phyloP scores from a whole-genome alignment of 2,797 vertebrate species.

The Pangasius krempfi region DNA sequence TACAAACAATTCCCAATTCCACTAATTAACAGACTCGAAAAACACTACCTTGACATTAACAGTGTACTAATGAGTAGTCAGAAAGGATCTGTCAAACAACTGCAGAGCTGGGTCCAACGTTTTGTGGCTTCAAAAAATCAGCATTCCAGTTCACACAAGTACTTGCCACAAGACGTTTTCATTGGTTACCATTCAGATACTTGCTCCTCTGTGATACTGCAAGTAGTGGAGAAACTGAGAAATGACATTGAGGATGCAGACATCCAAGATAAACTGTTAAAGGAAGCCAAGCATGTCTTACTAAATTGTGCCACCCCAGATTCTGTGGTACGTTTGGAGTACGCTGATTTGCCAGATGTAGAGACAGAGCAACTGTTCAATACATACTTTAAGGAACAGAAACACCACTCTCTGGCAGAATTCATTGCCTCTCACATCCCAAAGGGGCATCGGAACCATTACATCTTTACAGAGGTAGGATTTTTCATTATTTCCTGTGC shows the following conservation, averaged over 20 bases:
- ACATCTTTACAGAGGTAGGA: slow-evolving; percentile 86
- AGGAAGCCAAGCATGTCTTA: slow-evolving; percentile 78
- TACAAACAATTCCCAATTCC: slow-evolving; percentile 93
- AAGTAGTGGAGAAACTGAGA: slow-evolving; percentile 74
- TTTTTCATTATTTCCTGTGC: neutral
- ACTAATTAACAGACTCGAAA: slow-evolving; percentile 95
- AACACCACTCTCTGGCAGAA: slow-evolving; percentile 82
- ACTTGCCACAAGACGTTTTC: slow-evolving; percentile 83
- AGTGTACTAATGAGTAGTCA: slow-evolving; percentile 81
- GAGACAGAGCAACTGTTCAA: slow-evolving; percentile 66
- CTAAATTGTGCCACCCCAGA: slow-evolving; percentile 93
- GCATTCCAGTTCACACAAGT: slow-evolving; percentile 67
- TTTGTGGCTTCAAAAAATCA: slow-evolving; percentile 69
- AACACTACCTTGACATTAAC: slow-evolving; percentile 92
- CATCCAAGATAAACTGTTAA: slow-evolving; percentile 59
- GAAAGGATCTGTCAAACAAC: slow-evolving; percentile 71
- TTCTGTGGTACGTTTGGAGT: slow-evolving; percentile 82
- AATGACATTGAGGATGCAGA: slow-evolving; percentile 44
- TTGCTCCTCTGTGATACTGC: slow-evolving; percentile 89
- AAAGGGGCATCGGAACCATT: neutral
- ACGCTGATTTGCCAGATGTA: slow-evolving; percentile 65
- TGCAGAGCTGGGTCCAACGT: slow-evolving; percentile 78
- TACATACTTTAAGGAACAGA: slow-evolving; percentile 83
- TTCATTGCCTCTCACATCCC: slow-evolving; percentile 78
- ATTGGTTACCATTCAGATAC: slow-evolving; percentile 90